Percentiles rank a stretch among this genome's conserved stretches.
Conservation (phyloP, 64 coral and sea anemone genomes). For the Montipora capricornis region DNA sequence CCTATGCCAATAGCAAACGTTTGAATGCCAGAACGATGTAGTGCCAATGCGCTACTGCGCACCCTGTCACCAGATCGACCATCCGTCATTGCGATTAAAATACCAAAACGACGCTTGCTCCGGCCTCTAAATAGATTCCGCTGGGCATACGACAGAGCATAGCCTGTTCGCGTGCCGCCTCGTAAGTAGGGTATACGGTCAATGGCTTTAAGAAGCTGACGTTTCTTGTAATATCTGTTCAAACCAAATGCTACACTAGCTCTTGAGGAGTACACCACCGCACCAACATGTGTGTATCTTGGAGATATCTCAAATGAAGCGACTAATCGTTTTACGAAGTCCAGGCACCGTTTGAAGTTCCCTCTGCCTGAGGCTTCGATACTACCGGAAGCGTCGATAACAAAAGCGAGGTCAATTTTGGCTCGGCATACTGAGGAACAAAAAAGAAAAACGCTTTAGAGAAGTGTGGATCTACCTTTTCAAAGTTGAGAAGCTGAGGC, state of each 20-base stretch:
- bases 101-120: neutral
- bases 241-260: conserved; percentile 25
- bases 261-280: conserved; percentile 43
- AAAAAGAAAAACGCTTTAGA: neutral
- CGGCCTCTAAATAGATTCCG: conserved; percentile 37
- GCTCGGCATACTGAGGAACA: conserved; percentile 50
- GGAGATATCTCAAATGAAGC: conserved; percentile 57
- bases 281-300: conserved; percentile 38
- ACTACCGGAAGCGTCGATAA: conserved; percentile 68
- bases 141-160: conserved; percentile 45
- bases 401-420: conserved; percentile 52
- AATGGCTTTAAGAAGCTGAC: conserved; percentile 42
- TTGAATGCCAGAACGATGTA: conserved; percentile 35
- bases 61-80: conserved; percentile 48
- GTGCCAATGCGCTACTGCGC: neutral
- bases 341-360: conserved; percentile 71
- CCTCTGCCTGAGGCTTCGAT: conserved; percentile 63
- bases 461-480: neutral
- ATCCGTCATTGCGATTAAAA: conserved; percentile 71
- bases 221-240: conserved; percentile 41
- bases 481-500: neutral
- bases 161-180: conserved; percentile 44
- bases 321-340: conserved; percentile 61
- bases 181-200: conserved; percentile 55
- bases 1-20: conserved; percentile 65